A percentile compares a stretch with the other conserved stretches of the same genome.
Evolutionary conservation across 1,140 invertebrate genomes (phyloP).

Genomic region (Drosophila bipectinata): DNA sequence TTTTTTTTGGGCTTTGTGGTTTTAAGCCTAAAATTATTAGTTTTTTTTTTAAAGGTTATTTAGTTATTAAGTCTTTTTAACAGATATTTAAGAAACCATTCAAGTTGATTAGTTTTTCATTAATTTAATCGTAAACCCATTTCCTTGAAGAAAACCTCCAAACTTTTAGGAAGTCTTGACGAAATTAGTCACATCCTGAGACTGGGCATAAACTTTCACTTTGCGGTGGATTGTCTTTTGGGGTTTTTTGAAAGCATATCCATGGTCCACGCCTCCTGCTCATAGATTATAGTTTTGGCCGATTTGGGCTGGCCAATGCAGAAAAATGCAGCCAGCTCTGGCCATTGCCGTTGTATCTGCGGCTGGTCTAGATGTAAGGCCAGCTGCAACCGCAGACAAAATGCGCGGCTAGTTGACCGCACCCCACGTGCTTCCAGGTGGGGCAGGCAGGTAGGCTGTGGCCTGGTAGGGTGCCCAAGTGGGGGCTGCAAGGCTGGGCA

Average conservation of each 20-base stretch:
- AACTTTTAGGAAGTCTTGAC: conserved; percentile 30
- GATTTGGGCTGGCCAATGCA: conserved; percentile 48
- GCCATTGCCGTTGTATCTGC: conserved; percentile 6
- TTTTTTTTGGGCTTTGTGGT: neutral
- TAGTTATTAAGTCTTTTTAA: neutral
- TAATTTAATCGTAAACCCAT: neutral
- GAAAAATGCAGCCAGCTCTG: conserved; percentile 63
- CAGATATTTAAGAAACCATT: neutral
- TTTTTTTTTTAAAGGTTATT: no score
- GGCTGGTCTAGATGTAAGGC: conserved; percentile 60
- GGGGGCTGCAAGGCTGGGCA: conserved; percentile 42
- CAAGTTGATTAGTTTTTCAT: neutral
- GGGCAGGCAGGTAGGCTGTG: neutral
- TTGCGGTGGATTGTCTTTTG: conserved; percentile 1
- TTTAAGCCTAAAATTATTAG: no score
- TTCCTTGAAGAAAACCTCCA: neutral
- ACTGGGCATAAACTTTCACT: conserved; percentile 40
- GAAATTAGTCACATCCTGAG: conserved; percentile 44
- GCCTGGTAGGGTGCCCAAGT: neutral
- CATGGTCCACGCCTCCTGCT: conserved; percentile 52
- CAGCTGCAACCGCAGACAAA: conserved; percentile 57
- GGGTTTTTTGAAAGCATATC: conserved; percentile 64
- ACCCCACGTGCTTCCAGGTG: conserved; percentile 71
- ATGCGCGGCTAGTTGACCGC: conserved; percentile 58
- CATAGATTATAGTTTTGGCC: conserved; percentile 58